Evolutionary conservation across 2,113 vertebrate species (phyloP).

Genomic region (Crotalus tigris): DNA sequence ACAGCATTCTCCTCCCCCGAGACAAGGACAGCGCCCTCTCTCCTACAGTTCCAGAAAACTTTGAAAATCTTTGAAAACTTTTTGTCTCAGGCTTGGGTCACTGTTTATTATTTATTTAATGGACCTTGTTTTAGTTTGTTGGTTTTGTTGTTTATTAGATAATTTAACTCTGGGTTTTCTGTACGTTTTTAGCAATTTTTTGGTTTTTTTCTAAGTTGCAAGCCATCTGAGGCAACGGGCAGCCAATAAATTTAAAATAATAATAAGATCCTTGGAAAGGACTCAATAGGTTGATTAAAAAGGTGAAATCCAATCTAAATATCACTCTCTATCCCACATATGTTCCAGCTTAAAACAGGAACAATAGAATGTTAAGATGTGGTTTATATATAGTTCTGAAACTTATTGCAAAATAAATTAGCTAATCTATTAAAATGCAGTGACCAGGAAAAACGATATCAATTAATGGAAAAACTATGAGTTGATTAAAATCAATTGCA

Average conservation of each 20-base stretch:
- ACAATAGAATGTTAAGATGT: not conserved
- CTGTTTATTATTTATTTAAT: not conserved
- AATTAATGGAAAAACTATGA: not conserved
- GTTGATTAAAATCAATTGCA: not conserved
- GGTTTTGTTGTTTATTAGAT: not conserved
- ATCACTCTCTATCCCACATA: not conserved
- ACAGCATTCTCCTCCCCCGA: not conserved
- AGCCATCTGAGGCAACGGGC: not conserved
- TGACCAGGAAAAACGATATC: not conserved
- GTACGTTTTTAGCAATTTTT: not conserved
- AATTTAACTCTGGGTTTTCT: not conserved
- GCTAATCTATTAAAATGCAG: not conserved
- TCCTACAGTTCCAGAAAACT: not conserved
- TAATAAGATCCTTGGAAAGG: not conserved
- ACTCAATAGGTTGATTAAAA: not conserved
- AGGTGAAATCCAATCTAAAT: not conserved
- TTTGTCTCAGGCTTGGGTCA: not conserved
- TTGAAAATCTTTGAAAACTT: not conserved
- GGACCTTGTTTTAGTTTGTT: not conserved
- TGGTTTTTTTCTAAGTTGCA: not conserved
- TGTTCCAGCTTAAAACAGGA: not conserved
- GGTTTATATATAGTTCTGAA: not conserved
- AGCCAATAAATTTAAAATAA: not conserved
- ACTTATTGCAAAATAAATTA: not conserved
- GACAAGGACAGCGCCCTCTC: not conserved